Evolutionary conservation across 2,888 invertebrate genomes (phyloP), one percentile per base, ranked within the genome.

Genomic region (Cataglyphis altisquamis): DNA sequence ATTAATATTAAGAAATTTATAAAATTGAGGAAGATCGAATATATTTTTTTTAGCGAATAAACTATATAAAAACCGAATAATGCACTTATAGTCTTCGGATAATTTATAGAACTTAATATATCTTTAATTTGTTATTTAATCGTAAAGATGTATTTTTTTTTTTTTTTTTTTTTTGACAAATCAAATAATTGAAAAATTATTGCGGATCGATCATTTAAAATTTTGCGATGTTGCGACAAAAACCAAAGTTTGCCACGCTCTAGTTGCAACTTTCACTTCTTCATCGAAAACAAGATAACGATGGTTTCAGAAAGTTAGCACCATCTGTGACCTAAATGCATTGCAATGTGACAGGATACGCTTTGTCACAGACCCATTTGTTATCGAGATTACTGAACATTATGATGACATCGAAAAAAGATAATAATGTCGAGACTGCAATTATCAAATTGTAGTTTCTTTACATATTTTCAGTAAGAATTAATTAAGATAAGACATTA

Each of bases 211-310:
- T 41, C 10, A 67, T 29, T 25, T 52, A 67, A 39, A 77, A 41
- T 77, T 41, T n/a, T 67, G 55, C 12, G 18, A 64, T 48, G 52
- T 52, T 39, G 52, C 55, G 21, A 29, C 39, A 77, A 77, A 77
- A 77, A 77, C 1, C 39, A 77, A n/a, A 77, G 67, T 77, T 67
- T n/a, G 15, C 25, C 39, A 67, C 18, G 67, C 66, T 77, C 77
- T 55, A 77, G 67, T 77, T 77, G 67, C 55, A 67, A 39, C 77
- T 77, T 67, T 77, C 67, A 67, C 68, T 67, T 77, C 67, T 55
- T 55, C 25, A 41, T 39, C 55, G 67, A 77, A 77, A 77, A 39
- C 67, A 67, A 67, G 77, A 67, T 55, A 63, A 77, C 67, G 67
- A 67, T 8, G 67, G 29, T 77, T 77, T 67, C 52, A 39, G 39